A percentile compares a stretch with the other conserved stretches of the same genome.
phyloP scores from a whole-genome alignment of 2,888 invertebrate genomes.

The Drosophila pegasa region DNA sequence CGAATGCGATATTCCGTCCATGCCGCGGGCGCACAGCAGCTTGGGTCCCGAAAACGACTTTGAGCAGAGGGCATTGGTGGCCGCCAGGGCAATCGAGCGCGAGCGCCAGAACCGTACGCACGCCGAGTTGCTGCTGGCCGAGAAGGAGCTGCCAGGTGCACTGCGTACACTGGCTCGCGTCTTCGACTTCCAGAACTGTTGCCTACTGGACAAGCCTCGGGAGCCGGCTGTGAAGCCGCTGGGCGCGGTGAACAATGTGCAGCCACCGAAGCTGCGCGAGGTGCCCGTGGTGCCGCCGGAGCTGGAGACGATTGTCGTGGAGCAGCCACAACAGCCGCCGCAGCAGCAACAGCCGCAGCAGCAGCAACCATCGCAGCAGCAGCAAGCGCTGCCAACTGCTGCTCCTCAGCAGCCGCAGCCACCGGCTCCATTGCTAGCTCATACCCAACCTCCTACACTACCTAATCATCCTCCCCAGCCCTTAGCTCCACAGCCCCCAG shows the following conservation, averaged over 20 bases:
- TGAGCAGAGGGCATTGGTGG: conserved; percentile 13
- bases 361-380: neutral
- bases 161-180: conserved; percentile 10
- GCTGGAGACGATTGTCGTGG: conserved; percentile 2
- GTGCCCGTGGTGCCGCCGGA: conserved; percentile 25
- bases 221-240: neutral
- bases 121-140: conserved; percentile 27
- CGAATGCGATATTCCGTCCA: neutral
- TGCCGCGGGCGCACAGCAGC: neutral
- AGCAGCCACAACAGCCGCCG: neutral
- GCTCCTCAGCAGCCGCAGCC: no score
- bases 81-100: conserved; percentile 26
- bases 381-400: neutral
- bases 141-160: conserved; percentile 22
- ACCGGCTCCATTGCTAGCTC: neutral
- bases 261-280: conserved; percentile 3
- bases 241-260: neutral
- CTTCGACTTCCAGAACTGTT: conserved; percentile 9
- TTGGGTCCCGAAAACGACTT: neutral
- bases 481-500: no score
- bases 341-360: neutral
- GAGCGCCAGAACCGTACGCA: conserved; percentile 20
- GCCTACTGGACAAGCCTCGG: neutral
- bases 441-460: neutral
- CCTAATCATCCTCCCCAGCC: no score